Percentiles rank a stretch among this genome's conserved stretches.
Evolutionary conservation across 2,797 vertebrate genomes (phyloP).

Genomic region (Tragelaphus oryx): DNA sequence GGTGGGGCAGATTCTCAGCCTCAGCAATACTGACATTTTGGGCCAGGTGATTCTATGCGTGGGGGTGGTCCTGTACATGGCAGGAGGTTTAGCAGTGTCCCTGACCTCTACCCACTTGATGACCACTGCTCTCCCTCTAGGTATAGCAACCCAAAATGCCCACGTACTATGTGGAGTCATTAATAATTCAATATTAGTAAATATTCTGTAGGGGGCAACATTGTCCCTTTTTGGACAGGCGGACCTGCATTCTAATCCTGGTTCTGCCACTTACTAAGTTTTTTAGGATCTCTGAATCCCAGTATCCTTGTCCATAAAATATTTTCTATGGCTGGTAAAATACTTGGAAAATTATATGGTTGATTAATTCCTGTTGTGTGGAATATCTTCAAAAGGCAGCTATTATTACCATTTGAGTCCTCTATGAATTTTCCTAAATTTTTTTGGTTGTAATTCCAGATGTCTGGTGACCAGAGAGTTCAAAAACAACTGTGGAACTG

Average conservation of each 20-base stretch:
- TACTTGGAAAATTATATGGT: not conserved
- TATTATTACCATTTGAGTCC: not conserved
- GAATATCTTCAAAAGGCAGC: not conserved
- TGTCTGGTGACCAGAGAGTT: constrained; percentile 13
- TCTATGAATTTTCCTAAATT: not conserved
- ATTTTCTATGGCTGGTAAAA: not conserved
- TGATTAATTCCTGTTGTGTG: not conserved
- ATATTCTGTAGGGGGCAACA: not conserved
- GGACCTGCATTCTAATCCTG: not conserved
- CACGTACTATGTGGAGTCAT: not conserved
- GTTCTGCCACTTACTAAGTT: not conserved
- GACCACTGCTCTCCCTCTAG: not conserved
- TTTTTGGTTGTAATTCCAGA: not conserved
- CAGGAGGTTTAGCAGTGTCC: not conserved
- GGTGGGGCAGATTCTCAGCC: not conserved
- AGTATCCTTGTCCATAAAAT: not conserved
- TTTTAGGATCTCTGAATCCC: not conserved
- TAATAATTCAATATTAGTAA: not conserved
- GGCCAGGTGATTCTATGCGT: not conserved
- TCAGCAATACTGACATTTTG: not conserved
- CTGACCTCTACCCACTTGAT: not conserved
- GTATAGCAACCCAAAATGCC: not conserved
- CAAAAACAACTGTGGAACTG: not conserved
- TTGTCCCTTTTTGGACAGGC: not conserved
- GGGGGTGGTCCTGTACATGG: too few species aligned